Base-by-base conservation (phyloP, 2,113 vertebrate genomes). In the Melanotaenia duboulayi region DNA sequence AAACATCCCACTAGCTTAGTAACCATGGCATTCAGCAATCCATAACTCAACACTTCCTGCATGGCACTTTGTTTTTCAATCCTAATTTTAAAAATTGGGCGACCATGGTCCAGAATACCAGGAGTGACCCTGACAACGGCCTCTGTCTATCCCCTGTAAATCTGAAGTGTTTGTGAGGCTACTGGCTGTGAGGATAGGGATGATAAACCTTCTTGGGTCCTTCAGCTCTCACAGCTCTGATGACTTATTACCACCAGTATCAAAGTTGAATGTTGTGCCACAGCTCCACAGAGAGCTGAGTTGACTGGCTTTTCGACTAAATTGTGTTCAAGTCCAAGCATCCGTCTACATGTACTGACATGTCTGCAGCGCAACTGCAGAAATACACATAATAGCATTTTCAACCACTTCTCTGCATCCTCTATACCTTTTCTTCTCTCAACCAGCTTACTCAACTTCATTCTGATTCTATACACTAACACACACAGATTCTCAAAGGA, bases 191-290 rank as follows among this genome's bases (percentile, higher is more conserved):
- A 49, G 57, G 65, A 68, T 60, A 50, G 49, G 56, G 22, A 68
- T 80, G 74, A 84, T 75, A 71, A 76, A 84, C 22, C 76, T 74
- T 55, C 56, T 50, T 5, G 56, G 50, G 50, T 83, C 71, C 67
- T 81, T 83, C 62, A 81, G 74, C 70, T 76, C 81, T 74, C 73
- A 52, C 68, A 58, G 76, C 69, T 74, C 62, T 68, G 72, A 82
- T 82, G 73, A 80, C 72, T 71, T 84, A 82, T 77, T 68, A 82
- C 61, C 48, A 44, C 65, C 49, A 60, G 82, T 35, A 72, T 80
- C 76, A 80, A 77, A 82, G 82, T 76, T 65, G 62, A 80, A 67
- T 23, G 20, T 63, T 37, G 69, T 17, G 39, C 66, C 57, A 54
- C 50, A 16, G 48, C 60, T 73, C 50, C 42, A 1, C 68, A 24